phyloP scores from a whole-genome alignment of 2,888 invertebrate species.

The Nowickia ferox region DNA sequence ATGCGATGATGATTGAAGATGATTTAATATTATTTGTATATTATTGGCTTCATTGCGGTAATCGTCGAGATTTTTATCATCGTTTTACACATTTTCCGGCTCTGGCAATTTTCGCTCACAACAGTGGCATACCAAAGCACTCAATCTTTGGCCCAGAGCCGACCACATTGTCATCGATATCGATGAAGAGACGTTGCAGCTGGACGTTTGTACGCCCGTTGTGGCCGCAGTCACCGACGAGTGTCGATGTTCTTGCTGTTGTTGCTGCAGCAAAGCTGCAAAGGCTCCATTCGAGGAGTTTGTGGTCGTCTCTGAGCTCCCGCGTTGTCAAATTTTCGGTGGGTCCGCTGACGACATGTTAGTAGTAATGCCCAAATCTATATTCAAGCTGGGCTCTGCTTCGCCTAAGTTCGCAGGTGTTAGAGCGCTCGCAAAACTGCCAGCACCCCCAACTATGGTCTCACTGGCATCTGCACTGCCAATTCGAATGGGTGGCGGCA shows the following conservation, averaged over 20 bases:
- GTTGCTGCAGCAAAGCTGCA: slow-evolving; percentile 74
- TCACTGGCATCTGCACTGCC: slow-evolving; percentile 78
- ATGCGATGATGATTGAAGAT: slow-evolving; percentile 30
- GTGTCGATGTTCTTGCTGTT: slow-evolving; percentile 71
- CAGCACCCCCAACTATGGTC: slow-evolving; percentile 74
- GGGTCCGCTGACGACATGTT: slow-evolving; percentile 78
- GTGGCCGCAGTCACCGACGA: slow-evolving; percentile 70
- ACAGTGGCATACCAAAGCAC: slow-evolving; percentile 82
- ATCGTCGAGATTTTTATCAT: slow-evolving; percentile 23
- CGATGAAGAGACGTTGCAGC: slow-evolving; percentile 82
- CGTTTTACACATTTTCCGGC: slow-evolving; percentile 82
- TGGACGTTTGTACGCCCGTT: slow-evolving; percentile 77
- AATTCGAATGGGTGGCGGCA: slow-evolving; percentile 79
- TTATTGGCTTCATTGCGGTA: slow-evolving; percentile 35
- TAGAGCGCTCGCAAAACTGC: slow-evolving; percentile 74
- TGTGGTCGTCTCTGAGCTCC: slow-evolving; percentile 80
- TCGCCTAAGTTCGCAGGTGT: slow-evolving; percentile 74
- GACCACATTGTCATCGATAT: slow-evolving; percentile 82
- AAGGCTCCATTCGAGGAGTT: slow-evolving; percentile 80
- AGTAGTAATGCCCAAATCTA: slow-evolving; percentile 79
- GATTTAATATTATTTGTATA: slow-evolving; percentile 30
- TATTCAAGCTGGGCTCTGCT: slow-evolving; percentile 77
- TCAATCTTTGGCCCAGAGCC: slow-evolving; percentile 81
- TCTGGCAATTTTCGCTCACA: slow-evolving; percentile 83
- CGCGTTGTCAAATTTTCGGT: slow-evolving; percentile 83